Evolutionary conservation across 2,797 vertebrate genomes (phyloP).

Genomic region (Sus cebifrons): DNA sequence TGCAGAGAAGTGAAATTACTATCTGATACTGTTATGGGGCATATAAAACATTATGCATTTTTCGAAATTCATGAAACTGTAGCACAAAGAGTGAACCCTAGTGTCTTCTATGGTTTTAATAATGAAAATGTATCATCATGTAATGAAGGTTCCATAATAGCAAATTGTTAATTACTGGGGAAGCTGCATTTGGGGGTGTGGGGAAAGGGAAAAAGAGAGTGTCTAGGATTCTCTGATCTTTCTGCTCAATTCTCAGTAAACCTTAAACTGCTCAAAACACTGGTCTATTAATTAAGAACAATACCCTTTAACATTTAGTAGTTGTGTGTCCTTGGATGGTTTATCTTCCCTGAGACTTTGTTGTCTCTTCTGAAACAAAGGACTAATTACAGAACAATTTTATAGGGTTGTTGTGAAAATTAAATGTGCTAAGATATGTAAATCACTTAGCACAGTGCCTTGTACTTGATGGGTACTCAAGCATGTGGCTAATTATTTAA

Average conservation of each 20-base stretch:
- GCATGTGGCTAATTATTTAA: slow-evolving; percentile 1
- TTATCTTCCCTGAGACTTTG: background rate
- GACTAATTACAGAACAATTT: background rate
- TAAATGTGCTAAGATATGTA: background rate
- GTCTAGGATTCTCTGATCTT: background rate
- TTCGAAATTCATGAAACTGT: background rate
- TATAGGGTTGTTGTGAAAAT: background rate
- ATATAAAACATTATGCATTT: background rate
- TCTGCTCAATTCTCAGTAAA: background rate
- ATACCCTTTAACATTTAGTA: background rate
- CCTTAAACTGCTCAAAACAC: background rate
- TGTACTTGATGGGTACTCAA: background rate
- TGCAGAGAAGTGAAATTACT: background rate
- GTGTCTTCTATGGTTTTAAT: background rate
- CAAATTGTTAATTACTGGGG: background rate
- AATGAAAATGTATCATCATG: background rate
- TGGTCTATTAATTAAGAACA: background rate
- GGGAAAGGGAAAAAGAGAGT: background rate
- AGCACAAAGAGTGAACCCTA: background rate
- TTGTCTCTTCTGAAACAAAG: slow-evolving; percentile 2
- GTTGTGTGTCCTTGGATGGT: background rate
- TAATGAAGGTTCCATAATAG: background rate
- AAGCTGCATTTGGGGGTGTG: background rate
- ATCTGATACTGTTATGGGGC: background rate
- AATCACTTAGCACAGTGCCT: background rate